Conservation (phyloP, 2,797 vertebrate species). For the Urophycis tenuis region DNA sequence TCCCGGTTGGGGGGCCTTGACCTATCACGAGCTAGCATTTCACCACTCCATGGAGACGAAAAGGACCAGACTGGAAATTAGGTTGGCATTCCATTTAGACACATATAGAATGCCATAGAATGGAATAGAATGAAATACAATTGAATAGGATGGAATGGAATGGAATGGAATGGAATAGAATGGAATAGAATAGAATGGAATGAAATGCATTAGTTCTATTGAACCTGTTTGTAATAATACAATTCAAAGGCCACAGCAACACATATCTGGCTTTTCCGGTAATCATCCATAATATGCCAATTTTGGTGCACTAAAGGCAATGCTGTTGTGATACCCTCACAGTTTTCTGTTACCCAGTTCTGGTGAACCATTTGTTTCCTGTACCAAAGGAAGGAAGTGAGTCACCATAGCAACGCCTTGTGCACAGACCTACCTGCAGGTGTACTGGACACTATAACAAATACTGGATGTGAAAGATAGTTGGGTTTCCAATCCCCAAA, state of each 20-base stretch:
- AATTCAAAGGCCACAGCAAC: not conserved
- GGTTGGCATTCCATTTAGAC: not conserved
- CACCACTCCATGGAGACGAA: not conserved
- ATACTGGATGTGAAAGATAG: not conserved
- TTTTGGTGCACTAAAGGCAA: not conserved
- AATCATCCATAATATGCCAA: not conserved
- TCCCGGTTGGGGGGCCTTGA: not conserved
- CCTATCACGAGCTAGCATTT: conserved; percentile 8
- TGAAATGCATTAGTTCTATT: too few relatives aligned
- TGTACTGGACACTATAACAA: not conserved
- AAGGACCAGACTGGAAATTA: not conserved
- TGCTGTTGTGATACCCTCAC: not conserved
- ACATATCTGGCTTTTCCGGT: not conserved
- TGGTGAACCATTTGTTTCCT: not conserved
- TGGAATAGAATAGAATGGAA: too few relatives aligned
- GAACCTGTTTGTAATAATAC: not conserved
- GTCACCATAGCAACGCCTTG: not conserved
- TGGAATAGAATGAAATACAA: not conserved
- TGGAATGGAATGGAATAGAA: not conserved
- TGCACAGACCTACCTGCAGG: not conserved
- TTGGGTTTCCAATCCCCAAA: not conserved
- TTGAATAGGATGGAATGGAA: not conserved
- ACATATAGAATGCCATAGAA: not conserved
- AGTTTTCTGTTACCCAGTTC: not conserved
- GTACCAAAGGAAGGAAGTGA: not conserved